Percentiles rank a stretch among this genome's conserved stretches.
Evolutionary conservation across 2,797 vertebrate species (phyloP).

Genomic region (Dendrocincla tyrannina): DNA sequence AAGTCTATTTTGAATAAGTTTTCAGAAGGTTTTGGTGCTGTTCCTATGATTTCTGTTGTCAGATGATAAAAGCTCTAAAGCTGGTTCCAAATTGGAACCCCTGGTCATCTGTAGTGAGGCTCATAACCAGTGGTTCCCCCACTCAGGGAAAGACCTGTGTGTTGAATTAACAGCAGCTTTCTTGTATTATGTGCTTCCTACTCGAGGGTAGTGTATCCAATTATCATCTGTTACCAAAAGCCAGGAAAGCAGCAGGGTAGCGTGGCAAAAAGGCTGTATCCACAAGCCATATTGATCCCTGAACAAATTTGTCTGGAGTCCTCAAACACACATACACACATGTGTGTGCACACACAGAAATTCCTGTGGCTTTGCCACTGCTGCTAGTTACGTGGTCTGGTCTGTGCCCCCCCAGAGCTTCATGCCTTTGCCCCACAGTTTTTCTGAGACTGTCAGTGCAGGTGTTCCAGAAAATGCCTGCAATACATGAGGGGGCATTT

Average conservation of each 20-base stretch:
- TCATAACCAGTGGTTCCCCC: not conserved
- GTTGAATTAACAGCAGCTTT: conserved; percentile 49
- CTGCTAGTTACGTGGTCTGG: not conserved
- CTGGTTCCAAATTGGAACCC: not conserved
- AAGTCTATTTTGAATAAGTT: not conserved
- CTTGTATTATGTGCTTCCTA: conserved; percentile 15
- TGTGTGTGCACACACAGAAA: not conserved
- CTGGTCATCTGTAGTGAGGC: not conserved
- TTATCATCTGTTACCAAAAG: conserved; percentile 51
- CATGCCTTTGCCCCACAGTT: not conserved
- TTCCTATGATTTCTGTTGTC: not conserved
- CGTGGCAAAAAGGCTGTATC: not conserved
- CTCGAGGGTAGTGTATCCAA: conserved; percentile 28
- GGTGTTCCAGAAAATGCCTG: not conserved
- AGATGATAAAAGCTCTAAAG: not conserved
- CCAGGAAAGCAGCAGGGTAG: conserved; percentile 7
- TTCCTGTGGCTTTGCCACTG: conserved; percentile 33
- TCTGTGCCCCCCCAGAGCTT: not conserved
- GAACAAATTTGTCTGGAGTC: conserved; percentile 56
- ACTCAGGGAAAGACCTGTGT: not conserved
- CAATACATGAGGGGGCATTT: not conserved
- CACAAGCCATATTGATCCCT: conserved; percentile 52
- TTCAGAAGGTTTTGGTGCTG: not conserved
- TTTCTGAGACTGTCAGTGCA: not conserved
- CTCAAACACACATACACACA: not conserved